Percentiles rank a stretch among this genome's conserved stretches.
phyloP scores from a whole-genome alignment of 2,113 vertebrate genomes.

The Isurus oxyrinchus region DNA sequence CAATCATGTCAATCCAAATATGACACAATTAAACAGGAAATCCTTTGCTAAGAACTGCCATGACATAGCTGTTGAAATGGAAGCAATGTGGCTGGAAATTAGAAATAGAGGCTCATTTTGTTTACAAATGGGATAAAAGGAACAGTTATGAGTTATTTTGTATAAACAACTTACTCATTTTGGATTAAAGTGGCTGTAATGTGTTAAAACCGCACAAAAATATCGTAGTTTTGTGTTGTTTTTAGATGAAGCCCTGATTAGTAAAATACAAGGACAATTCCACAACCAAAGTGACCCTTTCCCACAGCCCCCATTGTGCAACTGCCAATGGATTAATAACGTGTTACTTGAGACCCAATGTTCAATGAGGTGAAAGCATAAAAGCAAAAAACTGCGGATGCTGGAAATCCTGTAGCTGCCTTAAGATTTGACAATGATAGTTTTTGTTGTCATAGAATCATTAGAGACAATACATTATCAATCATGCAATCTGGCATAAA shows the following conservation, averaged over 20 bases:
- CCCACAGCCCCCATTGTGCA: not conserved
- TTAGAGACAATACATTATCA: slow-evolving; percentile 5
- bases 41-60: not conserved
- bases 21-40: not conserved
- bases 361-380: not conserved
- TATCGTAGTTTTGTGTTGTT: not conserved
- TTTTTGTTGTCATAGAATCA: not conserved
- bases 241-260: not conserved
- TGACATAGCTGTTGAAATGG: not conserved
- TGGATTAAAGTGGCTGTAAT: not conserved
- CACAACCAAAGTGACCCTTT: not conserved
- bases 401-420: too few species aligned
- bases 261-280: not conserved
- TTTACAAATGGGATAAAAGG: not conserved
- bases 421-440: not conserved
- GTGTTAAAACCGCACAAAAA: not conserved
- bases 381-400: too few species aligned
- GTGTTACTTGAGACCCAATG: not conserved
- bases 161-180: not conserved
- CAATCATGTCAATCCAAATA: not conserved
- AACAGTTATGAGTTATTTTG: not conserved
- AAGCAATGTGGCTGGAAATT: not conserved
- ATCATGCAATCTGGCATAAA: not conserved
- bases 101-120: not conserved
- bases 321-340: not conserved